Evolutionary conservation across 2,113 vertebrate genomes (phyloP), one percentile per base, ranked within the genome.

Genomic region (Lepus timidus): DNA sequence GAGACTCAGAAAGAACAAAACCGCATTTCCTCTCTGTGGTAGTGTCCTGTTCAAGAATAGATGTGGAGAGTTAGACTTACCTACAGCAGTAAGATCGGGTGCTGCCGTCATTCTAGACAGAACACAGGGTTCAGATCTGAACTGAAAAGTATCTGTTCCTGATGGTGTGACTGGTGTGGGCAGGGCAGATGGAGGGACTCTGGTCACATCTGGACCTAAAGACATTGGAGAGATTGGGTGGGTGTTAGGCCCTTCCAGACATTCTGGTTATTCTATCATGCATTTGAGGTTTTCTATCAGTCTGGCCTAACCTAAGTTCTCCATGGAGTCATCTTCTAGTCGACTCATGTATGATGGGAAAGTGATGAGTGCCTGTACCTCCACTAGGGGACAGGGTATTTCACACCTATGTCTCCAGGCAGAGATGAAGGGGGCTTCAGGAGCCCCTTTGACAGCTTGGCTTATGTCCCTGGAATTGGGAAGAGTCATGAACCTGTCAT

Each of bases 1-100:
- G 44, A 78, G 29, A 83, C 70, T 80, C 82, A 52, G 49, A 33
- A 92, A 92, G 39, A 71, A 76, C 36, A 65, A 62, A 87, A 78
- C 33, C 22, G 31, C 19, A 61, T 61, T 89, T 93, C 33, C 27
- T 82, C 62, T 33, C 61, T 17, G 39, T n/a, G 65, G n/a, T 36
- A 58, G 22, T 78, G 16, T 36, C 78, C 19, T 36, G 9, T 78
- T 70, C 70, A 76, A 93, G 44, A 8, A 6, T 51, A 13, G 10
- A 14, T 29, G 39, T 44, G 58, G n/a, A 65, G 49, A 58, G 55
- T 73, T 52, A 33, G 65, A 29, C 11, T 89, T 74, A 14, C 49
- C 79, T 10, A 65, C n/a, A 52, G 65, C n/a, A 80, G 33, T 92
- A 68, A n/a, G 14, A 58, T 36, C 27, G 65, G 65, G 23, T 73